Evolutionary conservation across 1,140 invertebrate genomes (phyloP), one percentile per base, ranked within the genome.

Genomic region (Meteorus sp.): DNA sequence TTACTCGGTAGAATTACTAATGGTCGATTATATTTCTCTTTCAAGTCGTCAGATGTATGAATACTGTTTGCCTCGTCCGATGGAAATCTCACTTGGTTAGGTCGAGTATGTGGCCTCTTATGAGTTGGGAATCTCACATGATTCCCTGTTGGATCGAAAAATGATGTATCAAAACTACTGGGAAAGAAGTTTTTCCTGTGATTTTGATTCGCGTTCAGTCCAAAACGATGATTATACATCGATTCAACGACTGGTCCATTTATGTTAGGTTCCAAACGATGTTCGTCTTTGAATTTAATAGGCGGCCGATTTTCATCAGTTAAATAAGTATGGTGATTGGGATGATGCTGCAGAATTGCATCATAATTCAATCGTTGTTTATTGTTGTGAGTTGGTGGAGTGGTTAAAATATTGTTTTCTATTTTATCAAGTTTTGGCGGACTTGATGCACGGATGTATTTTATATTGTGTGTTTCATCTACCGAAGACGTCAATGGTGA

Each of bases 51-150:
- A 4, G 56, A 56, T 13, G 59, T 69, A 50, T 77, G 74, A 47
- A 79, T 76, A 31, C 76, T 77, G 59, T 79, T 79, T 0, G 70
- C 71, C 11, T 76, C 71, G 3, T 73, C 73, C 0, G 69, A 71
- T 0, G 76, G 73, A 31, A 79, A 79, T 8, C 68, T 69, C 1
- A 78, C 68, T 43, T 68, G 70, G 9, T 59, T 56, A 7, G 5
- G 61, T 51, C 2, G 62, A 39, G 6, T 59, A 37, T 13, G 57
- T n/a, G n/a, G 27, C 23, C 51, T 58, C 3, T 67, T 62, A 39
- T 60, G 48, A 15, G 41, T 61, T 9, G 72, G 70, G 41, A 77
- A 77, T 17, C 66, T 64, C 0, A 76, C 67, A 13, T 65, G 68
- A 52, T 67, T 48, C 22, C 62, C 31, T 13, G 37, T 11, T 8